phyloP scores from a whole-genome alignment of 2,888 invertebrate species.

The Epistrophella euchroma region DNA sequence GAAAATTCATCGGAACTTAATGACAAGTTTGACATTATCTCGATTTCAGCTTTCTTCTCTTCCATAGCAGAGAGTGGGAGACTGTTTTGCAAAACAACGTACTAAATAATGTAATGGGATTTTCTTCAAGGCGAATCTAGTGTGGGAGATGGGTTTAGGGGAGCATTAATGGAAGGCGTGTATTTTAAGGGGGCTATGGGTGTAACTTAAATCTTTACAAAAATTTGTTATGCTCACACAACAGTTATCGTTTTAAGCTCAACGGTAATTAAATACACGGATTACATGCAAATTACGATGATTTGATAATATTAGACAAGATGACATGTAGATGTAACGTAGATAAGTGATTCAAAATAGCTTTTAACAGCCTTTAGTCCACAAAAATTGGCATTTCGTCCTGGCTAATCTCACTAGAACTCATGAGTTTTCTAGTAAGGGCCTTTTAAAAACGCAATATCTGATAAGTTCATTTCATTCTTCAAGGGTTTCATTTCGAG shows the following conservation, averaged over 20 bases:
- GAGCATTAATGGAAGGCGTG: neutral
- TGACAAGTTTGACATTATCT: constrained; percentile 74
- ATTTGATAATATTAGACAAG: neutral
- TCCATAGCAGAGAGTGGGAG: neutral
- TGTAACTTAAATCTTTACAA: neutral
- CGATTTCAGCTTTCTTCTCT: constrained; percentile 55
- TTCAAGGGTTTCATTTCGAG: no score
- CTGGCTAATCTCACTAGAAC: no score
- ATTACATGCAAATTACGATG: constrained; percentile 8
- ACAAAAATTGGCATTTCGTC: no score
- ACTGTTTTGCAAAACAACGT: constrained; percentile 4
- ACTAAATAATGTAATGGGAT: constrained; percentile 26
- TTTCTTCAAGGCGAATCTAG: neutral
- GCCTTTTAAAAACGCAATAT: no score
- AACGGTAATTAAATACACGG: neutral
- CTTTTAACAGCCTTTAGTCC: no score
- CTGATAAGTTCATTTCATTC: no score
- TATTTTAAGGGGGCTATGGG: neutral
- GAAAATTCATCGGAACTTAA: constrained; percentile 67
- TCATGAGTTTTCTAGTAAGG: no score
- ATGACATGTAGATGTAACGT: no score
- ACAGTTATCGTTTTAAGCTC: constrained; percentile 4
- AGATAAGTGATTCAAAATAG: no score
- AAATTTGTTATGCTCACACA: constrained; percentile 1
- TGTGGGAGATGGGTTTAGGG: neutral